A percentile compares a stretch with the other conserved stretches of the same genome.
These are phyloP conservation scores for Dromas ardeola DNA, from an alignment of 2,113 vertebrate genomes.

Conservation along the genomic window DNA sequence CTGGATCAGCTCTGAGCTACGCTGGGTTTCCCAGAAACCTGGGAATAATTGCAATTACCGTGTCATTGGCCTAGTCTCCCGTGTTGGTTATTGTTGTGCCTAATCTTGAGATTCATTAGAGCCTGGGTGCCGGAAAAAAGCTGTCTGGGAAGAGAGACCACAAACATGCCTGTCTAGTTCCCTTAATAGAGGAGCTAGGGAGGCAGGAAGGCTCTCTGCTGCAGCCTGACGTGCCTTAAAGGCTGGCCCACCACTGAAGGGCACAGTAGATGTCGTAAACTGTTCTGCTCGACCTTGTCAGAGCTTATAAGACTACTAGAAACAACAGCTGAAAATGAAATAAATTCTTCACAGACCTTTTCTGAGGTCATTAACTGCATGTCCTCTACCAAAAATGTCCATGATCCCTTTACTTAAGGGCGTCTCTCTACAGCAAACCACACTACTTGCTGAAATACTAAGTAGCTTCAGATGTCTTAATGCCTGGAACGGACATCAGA, in stretches of 20 bases:
- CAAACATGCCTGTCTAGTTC: slow-evolving; percentile 5
- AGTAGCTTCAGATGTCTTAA: slow-evolving; percentile 45
- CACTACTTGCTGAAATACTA: not conserved
- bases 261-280: not conserved
- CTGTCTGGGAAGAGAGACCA: slow-evolving; percentile 38
- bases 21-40: not conserved
- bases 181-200: not conserved
- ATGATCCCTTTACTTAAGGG: not conserved
- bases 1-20: not conserved
- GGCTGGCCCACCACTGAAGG: not conserved
- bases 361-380: not conserved
- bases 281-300: not conserved
- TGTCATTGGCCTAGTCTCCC: not conserved
- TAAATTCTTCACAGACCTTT: not conserved
- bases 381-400: not conserved
- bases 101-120: slow-evolving; percentile 31
- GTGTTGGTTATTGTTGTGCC: slow-evolving; percentile 7
- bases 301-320: not conserved
- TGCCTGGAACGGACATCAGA: not conserved
- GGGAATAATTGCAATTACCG: not conserved
- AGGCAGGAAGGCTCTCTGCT: not conserved
- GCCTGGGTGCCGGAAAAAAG: not conserved
- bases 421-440: not conserved
- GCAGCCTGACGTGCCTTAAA: not conserved
- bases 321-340: slow-evolving; percentile 45